These are phyloP conservation scores for Spondyliosoma cantharus DNA, from an alignment of 2,797 vertebrate species.

Conservation along the genomic window DNA sequence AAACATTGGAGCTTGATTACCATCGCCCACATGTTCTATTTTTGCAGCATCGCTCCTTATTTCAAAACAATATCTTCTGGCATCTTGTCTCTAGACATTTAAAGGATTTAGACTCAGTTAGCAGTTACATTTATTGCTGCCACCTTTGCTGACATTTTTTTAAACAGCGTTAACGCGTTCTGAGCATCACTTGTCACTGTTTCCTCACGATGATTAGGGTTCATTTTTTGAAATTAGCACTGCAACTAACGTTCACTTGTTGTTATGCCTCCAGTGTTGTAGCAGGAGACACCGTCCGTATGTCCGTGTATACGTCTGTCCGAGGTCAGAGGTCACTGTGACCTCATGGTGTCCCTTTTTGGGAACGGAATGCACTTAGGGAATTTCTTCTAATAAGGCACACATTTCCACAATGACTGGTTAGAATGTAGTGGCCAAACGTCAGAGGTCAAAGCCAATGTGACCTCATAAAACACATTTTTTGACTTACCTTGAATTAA, in stretches of 20 bases:
- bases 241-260: background rate
- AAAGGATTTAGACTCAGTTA: slow-evolving; percentile 9
- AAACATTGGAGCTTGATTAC: slow-evolving; percentile 63
- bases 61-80: slow-evolving; percentile 32
- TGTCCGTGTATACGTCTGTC: too few relatives aligned
- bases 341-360: too few relatives aligned
- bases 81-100: slow-evolving; percentile 30
- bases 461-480: too few relatives aligned
- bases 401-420: too few relatives aligned
- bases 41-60: slow-evolving; percentile 44
- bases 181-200: background rate
- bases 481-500: too few relatives aligned
- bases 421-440: too few relatives aligned
- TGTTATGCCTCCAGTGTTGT: too few relatives aligned
- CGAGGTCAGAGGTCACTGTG: too few relatives aligned
- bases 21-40: slow-evolving; percentile 66
- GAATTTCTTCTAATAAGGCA: too few relatives aligned
- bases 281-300: too few relatives aligned
- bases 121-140: background rate
- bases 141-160: background rate
- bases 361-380: too few relatives aligned
- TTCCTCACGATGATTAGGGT: background rate
- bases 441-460: too few relatives aligned
- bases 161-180: background rate
- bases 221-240: background rate